Base-by-base conservation (phyloP, 2,797 vertebrate genomes). In the Etheostoma nigrum region DNA sequence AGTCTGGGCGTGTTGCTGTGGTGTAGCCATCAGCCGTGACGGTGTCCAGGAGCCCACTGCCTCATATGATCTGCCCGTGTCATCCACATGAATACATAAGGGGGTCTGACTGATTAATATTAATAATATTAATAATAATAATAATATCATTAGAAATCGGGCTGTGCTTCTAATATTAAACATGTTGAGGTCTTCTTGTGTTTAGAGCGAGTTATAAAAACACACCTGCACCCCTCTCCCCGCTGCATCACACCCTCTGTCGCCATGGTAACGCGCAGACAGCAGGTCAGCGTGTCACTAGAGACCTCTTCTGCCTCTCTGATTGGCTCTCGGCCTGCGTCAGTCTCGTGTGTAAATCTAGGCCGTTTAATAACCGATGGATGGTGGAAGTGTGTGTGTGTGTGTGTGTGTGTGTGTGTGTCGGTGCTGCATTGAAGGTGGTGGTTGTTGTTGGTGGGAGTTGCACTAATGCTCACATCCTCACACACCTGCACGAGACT, bases 231-330 rank as follows among this genome's bases (percentile, higher is more conserved):
- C 64, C 48, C 66, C 69, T 67, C 61, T 53, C 69, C 51, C 54
- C 81, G 67, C 86, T 61, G 77, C 82, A 87, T 77, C 82, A 77
- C 80, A 82, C 61, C 74, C 88, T 81, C 83, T 83, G 91, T 95
- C 83, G 64, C 90, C 89, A 92, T 92, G 89, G 94, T 87, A 88
- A 94, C 91, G 62, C 14, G 66, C 86, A 90, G 88, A 88, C 92
- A 90, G 90, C 92, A 45, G 93, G 93, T 95, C 93, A 94, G 84
- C 83, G 6, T 89, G 93, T 92, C 94, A 90, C 91, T 44, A 42
- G 91, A 84, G 93, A 94, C 86, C 82, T 82, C 80, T 65, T 25
- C 72, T 77, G 65, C 61, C 30, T 70, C 83, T 72, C 84, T 86
- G 87, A 95, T 93, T 95, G 91, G 93, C 85, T 79, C 45, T 25